phyloP scores from a whole-genome alignment of 2,888 invertebrate genomes.

The Polyommatus iphigenia region DNA sequence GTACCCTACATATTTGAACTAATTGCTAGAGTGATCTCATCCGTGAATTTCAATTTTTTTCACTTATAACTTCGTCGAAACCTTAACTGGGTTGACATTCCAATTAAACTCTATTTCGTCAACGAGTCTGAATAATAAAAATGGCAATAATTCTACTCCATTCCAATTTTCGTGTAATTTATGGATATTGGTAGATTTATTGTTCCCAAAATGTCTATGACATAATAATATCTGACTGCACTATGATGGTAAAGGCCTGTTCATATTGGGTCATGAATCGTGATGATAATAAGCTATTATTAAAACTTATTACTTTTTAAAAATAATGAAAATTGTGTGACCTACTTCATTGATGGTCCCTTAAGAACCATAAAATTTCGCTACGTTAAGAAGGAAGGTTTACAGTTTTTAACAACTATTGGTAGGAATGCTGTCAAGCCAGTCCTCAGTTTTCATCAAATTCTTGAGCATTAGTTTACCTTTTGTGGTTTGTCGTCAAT shows the following conservation, averaged over 20 bases:
- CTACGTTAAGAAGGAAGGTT: no score
- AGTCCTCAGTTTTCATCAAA: no score
- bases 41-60: conserved; percentile 25
- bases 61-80: conserved; percentile 24
- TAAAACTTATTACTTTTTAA: no score
- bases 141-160: not conserved
- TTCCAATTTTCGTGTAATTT: not conserved
- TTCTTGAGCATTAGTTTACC: not conserved
- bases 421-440: not conserved
- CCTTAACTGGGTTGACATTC: not conserved
- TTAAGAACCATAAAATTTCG: no score
- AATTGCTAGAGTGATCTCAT: conserved; percentile 13
- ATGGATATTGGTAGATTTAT: not conserved
- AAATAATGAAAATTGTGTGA: no score
- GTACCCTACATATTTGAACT: not conserved
- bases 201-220: not conserved
- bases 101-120: not conserved
- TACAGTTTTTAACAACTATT: not conserved
- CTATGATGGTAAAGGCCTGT: not conserved
- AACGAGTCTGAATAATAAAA: not conserved
- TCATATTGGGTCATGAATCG: not conserved
- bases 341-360: no score
- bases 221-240: not conserved
- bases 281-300: not conserved
- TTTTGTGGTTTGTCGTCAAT: not conserved